Evolutionary conservation across 2,888 invertebrate genomes (phyloP), one percentile per base, ranked within the genome.

Genomic region (Zygothrica quintamaculata): DNA sequence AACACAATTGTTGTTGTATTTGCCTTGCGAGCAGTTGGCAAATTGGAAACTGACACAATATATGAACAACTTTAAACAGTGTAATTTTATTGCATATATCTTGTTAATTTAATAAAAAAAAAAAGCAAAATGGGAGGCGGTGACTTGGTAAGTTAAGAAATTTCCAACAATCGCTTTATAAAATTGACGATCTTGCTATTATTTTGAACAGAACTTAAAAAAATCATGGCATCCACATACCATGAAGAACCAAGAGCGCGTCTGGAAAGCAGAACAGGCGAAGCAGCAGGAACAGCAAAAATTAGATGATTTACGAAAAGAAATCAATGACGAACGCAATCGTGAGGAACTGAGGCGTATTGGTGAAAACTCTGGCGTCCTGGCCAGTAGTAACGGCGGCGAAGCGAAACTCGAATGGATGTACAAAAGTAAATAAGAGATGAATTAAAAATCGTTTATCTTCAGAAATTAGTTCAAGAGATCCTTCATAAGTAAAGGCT

Each of bases 171-270:
- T 0, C 4, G 0, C 4, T 1, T 0, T 16, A 7, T 5, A 7
- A 3, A 13, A 16, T 4, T 16, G 0, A 7, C 9, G 6, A 11
- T 43, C 12, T 33, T 40, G 4, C 8, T 8, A 5, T 48, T 60
- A 13, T 1, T 1, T 59, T 61, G 11, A 16, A 13, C 75, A 95
- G 95, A 95, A 95, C 90, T 92, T 95, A 1, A 95, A 95, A 72
- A 95, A 95, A 87, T 95, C 95, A 92, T 95, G 95, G 95, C 95
- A 95, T 91, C 95, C 95, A 15, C 94, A 93, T 66, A 95, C 94
- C 0, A 92, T 95, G 92, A 95, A 94, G 87, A 95, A 95, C 82
- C 95, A 95, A 88, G 95, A 95, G 81, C 93, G 94, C 42, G 95
- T 95, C 0, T 95, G 95, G 95, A 95, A 95, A 87, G 95, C 95